Conservation (phyloP, 2,113 vertebrate species). For the Hippocampus zosterae region DNA sequence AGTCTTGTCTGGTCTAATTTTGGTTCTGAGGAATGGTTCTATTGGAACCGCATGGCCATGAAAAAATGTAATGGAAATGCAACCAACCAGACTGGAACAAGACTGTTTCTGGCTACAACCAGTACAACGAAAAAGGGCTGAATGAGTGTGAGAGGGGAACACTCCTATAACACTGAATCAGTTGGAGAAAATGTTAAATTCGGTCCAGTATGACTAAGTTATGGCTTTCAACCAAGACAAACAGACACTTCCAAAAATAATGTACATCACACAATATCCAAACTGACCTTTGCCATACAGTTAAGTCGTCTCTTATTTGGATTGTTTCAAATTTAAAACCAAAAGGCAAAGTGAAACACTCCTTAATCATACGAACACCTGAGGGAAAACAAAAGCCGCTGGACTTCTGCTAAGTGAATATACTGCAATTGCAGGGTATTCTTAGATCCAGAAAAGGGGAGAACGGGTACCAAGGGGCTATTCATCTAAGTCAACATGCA, state of each 20-base stretch:
- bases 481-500: slow-evolving; percentile 39
- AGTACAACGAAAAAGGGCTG: not conserved
- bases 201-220: slow-evolving; percentile 36
- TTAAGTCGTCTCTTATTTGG: too few relatives aligned
- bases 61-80: too few relatives aligned
- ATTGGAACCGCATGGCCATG: too few relatives aligned
- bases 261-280: slow-evolving; percentile 30
- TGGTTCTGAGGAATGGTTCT: too few relatives aligned
- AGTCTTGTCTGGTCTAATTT: too few relatives aligned
- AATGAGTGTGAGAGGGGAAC: slow-evolving; percentile 24
- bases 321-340: too few relatives aligned
- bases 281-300: slow-evolving; percentile 10
- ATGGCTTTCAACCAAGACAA: slow-evolving; percentile 34
- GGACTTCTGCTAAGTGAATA: slow-evolving; percentile 33
- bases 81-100: too few relatives aligned
- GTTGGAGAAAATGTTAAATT: slow-evolving; percentile 15
- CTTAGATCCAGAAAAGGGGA: slow-evolving; percentile 27
- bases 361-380: slow-evolving; percentile 13
- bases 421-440: slow-evolving; percentile 23
- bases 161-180: slow-evolving; percentile 17
- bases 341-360: not conserved
- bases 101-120: too few relatives aligned
- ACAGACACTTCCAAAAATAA: slow-evolving; percentile 35
- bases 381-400: slow-evolving; percentile 6
- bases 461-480: slow-evolving; percentile 20